Conservation (phyloP, 2,888 invertebrate species). For the Leucophenga montana region DNA sequence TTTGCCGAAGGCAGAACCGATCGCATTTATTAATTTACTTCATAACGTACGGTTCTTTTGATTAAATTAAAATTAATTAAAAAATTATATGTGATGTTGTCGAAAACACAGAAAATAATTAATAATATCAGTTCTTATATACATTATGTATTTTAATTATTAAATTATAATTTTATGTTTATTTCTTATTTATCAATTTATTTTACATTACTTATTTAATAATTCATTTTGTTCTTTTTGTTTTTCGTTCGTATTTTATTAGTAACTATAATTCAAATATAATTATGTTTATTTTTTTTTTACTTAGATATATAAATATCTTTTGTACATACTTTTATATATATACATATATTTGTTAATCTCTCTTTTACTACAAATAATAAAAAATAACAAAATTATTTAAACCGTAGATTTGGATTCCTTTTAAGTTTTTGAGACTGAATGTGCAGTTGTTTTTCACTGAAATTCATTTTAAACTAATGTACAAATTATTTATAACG, state of each 20-base stretch:
- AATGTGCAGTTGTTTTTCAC: slow-evolving; percentile 42
- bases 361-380: slow-evolving; percentile 29
- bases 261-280: background rate
- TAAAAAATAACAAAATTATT: slow-evolving; percentile 32
- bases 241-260: slow-evolving; percentile 28
- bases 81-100: background rate
- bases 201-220: slow-evolving; percentile 21
- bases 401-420: slow-evolving; percentile 45
- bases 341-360: slow-evolving; percentile 35
- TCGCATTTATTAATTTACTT: slow-evolving; percentile 41
- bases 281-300: slow-evolving; percentile 26
- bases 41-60: slow-evolving; percentile 48
- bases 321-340: slow-evolving; percentile 48
- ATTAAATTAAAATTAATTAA: slow-evolving; percentile 27
- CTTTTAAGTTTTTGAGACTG: slow-evolving; percentile 42
- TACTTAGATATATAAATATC: slow-evolving; percentile 34
- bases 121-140: slow-evolving; percentile 7
- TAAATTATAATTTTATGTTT: slow-evolving; percentile 1
- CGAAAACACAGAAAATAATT: slow-evolving; percentile 3
- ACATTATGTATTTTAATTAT: slow-evolving; percentile 6
- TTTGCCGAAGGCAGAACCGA: background rate
- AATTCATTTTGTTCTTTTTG: slow-evolving; percentile 20
- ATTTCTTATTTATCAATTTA: slow-evolving; percentile 11
- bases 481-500: slow-evolving; percentile 34
- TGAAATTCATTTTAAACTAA: slow-evolving; percentile 31